Percentiles rank a stretch among this genome's conserved stretches.
Evolutionary conservation across 2,888 invertebrate genomes (phyloP).

Genomic region (Mamestra brassicae): DNA sequence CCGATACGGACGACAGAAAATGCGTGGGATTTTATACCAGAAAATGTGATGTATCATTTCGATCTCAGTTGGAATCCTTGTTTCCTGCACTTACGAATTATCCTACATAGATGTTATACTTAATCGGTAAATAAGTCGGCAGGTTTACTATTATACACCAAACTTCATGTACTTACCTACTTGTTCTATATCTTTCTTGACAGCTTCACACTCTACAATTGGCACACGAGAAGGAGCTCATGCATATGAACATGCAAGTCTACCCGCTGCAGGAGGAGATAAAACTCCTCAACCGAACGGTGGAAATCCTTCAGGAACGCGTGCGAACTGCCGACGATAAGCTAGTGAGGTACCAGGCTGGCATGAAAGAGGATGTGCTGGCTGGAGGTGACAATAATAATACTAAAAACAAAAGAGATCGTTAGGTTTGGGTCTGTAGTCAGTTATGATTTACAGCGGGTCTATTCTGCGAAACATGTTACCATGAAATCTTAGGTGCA

Average conservation of each 20-base stretch:
- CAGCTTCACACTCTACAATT: constrained; percentile 94
- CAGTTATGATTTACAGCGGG: neutral
- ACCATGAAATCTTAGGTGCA: no score
- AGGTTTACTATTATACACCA: neutral
- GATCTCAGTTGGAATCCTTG: neutral
- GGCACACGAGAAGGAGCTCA: constrained; percentile 93
- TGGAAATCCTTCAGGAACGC: constrained; percentile 87
- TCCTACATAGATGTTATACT: no score
- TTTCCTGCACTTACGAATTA: no score
- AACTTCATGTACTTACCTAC: neutral
- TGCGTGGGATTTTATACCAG: neutral
- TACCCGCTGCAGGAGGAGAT: constrained; percentile 91
- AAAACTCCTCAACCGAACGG: constrained; percentile 91
- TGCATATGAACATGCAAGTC: constrained; percentile 92
- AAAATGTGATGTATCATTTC: neutral
- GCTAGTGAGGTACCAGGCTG: constrained; percentile 78
- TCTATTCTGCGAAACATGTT: no score
- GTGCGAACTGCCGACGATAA: constrained; percentile 83
- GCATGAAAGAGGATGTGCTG: constrained; percentile 75
- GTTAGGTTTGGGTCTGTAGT: constrained; percentile 58
- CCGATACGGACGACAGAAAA: neutral
- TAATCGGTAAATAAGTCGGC: neutral
- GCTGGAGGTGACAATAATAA: constrained; percentile 82
- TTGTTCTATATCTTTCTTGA: constrained; percentile 56
- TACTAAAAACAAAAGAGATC: constrained; percentile 72